Percentiles rank a stretch among this genome's conserved stretches.
Evolutionary conservation across 1,140 invertebrate genomes (phyloP).

Genomic region (Olivierus martensii): DNA sequence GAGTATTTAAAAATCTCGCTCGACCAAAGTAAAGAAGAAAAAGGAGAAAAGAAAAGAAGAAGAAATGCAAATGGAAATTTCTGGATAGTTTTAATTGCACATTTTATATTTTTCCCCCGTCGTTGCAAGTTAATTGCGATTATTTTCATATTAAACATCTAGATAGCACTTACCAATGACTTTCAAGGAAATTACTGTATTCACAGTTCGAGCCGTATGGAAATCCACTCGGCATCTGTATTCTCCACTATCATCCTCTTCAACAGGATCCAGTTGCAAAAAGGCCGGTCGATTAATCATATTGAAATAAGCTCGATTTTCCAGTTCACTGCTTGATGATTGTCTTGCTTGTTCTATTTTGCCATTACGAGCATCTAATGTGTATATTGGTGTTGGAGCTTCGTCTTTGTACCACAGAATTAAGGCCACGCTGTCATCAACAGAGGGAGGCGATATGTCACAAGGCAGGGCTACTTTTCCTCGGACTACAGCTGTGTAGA

Average conservation of each 20-base stretch:
- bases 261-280: conserved; percentile 61
- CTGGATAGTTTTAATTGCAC: no score
- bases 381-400: conserved; percentile 29
- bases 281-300: conserved; percentile 33
- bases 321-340: conserved; percentile 1
- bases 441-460: conserved; percentile 55
- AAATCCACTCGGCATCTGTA: conserved; percentile 82
- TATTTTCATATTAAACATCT: no score
- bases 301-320: conserved; percentile 21
- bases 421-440: conserved; percentile 73
- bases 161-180: conserved; percentile 62
- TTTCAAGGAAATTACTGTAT: conserved; percentile 74
- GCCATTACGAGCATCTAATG: conserved; percentile 19
- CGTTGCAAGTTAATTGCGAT: no score
- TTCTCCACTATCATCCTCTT: conserved; percentile 64
- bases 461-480: conserved; percentile 63
- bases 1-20: no score
- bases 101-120: no score
- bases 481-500: conserved; percentile 44
- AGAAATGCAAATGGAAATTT: no score
- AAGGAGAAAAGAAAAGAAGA: no score
- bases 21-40: no score
- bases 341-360: conserved; percentile 11
- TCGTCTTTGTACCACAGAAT: conserved; percentile 77
- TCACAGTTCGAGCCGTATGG: conserved; percentile 71